Evolutionary conservation across 2,888 invertebrate species (phyloP), one percentile per base, ranked within the genome.

Genomic region (Cephonodes hylas): DNA sequence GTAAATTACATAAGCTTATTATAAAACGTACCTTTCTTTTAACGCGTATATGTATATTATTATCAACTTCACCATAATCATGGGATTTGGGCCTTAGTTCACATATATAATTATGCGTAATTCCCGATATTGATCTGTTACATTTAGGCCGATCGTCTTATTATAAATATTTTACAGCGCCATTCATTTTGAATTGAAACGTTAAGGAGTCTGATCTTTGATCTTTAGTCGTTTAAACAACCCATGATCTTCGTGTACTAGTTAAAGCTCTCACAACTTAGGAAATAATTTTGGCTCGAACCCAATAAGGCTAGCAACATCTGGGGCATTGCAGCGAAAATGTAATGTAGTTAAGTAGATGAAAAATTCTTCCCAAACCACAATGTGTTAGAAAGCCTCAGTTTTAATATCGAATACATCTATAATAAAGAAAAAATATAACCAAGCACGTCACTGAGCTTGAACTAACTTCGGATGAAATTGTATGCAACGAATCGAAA

Each of bases 291-390:
- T 46, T 53, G 53, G 53, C 53, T 18, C 27, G 8, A 7, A 31
- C 31, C 53, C 53, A 53, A 31, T 53, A 53, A 48, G 48, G 48
- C 27, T 53, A 22, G 8, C 18, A 27, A 27, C 31, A 53, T 31
- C 53, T 53, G 31, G 53, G 53, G 31, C 53, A 53, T 27, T 13
- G 53, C 53, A 31, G 23, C 46, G 23, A 46, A 46, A 53, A 53
- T 18, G 20, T 22, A 10, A 20, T 44, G 44, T 22, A 20, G 44
- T 27, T 18, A 18, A 18, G 48, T 25, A 8, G 23, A 53, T 3
- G 27, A 27, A 53, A 27, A 15, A 53, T 0, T 10, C 8, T 45
- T 45, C 10, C 10, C 3, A 20, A 3, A 3, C 20, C 4, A 13
- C 38, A 42, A 15, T 42, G n/a, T n/a, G 42, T 42, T 2, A 4